phyloP scores from a whole-genome alignment of 1,140 invertebrate species.

The Lordiphosa clarofinis region DNA sequence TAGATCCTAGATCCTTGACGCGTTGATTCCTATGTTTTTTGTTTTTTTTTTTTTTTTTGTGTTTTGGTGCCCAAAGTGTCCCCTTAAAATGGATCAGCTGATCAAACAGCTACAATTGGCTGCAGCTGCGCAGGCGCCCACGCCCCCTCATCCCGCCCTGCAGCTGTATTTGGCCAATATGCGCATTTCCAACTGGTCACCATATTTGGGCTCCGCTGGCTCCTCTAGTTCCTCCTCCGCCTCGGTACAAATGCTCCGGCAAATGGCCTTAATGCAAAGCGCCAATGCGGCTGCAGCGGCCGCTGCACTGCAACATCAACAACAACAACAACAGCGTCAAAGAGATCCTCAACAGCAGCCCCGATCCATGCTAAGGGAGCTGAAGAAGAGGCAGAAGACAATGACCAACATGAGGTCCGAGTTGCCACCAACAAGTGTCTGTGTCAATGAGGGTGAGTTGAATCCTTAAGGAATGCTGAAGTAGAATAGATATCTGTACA shows the following conservation, averaged over 20 bases:
- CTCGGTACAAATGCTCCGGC: constrained; percentile 52
- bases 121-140: constrained; percentile 56
- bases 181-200: constrained; percentile 43
- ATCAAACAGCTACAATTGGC: constrained; percentile 62
- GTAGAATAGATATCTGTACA: too few species aligned
- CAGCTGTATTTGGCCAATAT: constrained; percentile 59
- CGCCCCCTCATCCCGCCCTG: constrained; percentile 30
- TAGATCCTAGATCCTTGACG: too few species aligned
- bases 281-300: constrained; percentile 46
- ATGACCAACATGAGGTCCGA: background rate
- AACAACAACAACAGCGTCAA: background rate
- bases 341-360: background rate
- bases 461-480: too few species aligned
- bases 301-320: constrained; percentile 16
- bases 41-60: constrained; percentile 2
- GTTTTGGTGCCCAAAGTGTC: background rate
- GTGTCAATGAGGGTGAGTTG: too few species aligned
- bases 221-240: constrained; percentile 17
- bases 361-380: background rate
- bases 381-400: background rate
- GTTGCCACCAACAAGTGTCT: too few species aligned
- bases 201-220: constrained; percentile 29
- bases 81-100: constrained; percentile 50
- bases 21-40: background rate
- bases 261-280: constrained; percentile 61